These are phyloP conservation scores for Monoplex corrugatus DNA, from an alignment of 2,888 invertebrate species.

Conservation along the genomic window DNA sequence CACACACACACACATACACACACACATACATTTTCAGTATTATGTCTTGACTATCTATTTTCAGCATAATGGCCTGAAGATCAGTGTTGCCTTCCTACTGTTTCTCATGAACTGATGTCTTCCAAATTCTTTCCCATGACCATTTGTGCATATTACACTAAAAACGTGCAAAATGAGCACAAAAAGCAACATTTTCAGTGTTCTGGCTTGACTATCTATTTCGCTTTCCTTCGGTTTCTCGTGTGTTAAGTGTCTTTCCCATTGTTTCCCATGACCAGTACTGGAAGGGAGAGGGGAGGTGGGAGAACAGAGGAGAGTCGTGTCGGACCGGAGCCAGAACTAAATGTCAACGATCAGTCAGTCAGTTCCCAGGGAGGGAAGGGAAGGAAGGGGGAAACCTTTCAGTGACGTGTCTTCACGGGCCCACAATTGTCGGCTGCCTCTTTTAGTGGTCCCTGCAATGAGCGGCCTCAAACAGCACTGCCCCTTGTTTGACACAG, in stretches of 20 bases:
- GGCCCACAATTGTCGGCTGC: constrained; percentile 39
- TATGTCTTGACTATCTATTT: no score
- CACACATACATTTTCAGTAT: not conserved
- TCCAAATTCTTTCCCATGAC: no score
- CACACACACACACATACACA: not conserved
- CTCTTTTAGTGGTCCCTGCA: constrained; percentile 37
- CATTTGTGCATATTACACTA: no score
- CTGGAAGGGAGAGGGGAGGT: not conserved
- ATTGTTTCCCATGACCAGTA: no score
- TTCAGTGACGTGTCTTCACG: not conserved
- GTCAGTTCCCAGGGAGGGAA: constrained; percentile 45
- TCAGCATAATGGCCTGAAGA: no score
- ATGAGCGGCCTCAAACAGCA: constrained; percentile 46
- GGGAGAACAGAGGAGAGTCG: not conserved
- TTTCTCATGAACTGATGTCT: no score
- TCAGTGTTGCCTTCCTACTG: no score
- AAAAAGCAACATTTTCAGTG: not conserved
- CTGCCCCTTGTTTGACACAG: not conserved
- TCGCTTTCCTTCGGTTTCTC: not conserved
- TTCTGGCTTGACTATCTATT: no score
- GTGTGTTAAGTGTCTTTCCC: not conserved
- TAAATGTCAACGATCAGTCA: constrained; percentile 27
- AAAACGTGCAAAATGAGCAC: not conserved
- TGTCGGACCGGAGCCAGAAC: not conserved
- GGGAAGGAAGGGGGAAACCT: constrained; percentile 16